Evolutionary conservation across 2,797 vertebrate genomes (phyloP), one percentile per base, ranked within the genome.

Genomic region (Anguilla anguilla): DNA sequence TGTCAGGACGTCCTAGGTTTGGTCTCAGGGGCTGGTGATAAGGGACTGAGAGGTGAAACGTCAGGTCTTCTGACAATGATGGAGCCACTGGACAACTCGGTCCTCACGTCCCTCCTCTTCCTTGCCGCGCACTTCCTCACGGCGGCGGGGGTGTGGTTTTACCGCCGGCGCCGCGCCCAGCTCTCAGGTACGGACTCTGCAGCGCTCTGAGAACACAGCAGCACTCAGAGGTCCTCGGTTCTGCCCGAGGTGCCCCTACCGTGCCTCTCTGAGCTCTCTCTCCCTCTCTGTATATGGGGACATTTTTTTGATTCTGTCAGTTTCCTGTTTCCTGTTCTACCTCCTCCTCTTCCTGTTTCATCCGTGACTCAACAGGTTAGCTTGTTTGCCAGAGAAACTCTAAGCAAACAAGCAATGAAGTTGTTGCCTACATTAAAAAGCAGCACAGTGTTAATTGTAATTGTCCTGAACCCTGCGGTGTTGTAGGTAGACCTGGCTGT

Each of bases 91-190:
- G 94, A 97, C 90, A 95, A 94, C 0, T 57, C 90, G 0, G 87
- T 96, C 53, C 2, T 96, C 0, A 88, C 90, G 0, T 92, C 96
- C 0, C 59, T 96, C 88, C 90, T 97, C 28, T 94, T 96, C 88
- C 93, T 96, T 43, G 82, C 94, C 0, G 90, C 93, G 83, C 96
- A 97, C 90, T 87, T 96, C 81, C 19, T 96, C 51, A 95, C 95
- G 0, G 96, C 94, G 0, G 94, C 95, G 0, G 96, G 96, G 13
- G 89, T 95, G 59, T 96, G 96, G 96, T 92, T 95, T 88, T 96
- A 91, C 89, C 57, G 92, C 35, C 91, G 94, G 7, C 67, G 87
- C 0, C 91, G 89, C 0, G 91, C 83, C 7, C 5, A 87, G 35
- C 35, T 86, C 0, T 5, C 79, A 93, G 94, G 95, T 95, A 94